phyloP scores from a whole-genome alignment of 2,797 vertebrate genomes.

The Poecilia gillii region DNA sequence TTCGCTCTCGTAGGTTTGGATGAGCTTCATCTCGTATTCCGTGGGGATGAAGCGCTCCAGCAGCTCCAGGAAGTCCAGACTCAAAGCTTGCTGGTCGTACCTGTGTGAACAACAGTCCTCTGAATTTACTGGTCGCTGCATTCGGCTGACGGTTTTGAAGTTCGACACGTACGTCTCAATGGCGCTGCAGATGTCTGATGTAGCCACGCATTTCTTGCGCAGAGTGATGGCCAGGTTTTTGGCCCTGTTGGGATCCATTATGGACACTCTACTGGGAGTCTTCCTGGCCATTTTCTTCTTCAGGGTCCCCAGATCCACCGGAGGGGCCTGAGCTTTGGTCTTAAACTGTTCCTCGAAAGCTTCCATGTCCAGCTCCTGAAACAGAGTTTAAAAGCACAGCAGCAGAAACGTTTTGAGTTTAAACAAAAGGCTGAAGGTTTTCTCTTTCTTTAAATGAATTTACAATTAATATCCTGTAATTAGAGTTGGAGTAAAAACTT shows the following conservation, averaged over 20 bases:
- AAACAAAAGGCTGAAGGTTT: not conserved
- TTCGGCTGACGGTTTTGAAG: not conserved
- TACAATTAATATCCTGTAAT: not conserved
- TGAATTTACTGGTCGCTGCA: not conserved
- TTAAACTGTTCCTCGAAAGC: slow-evolving; percentile 95
- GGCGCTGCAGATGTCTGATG: slow-evolving; percentile 88
- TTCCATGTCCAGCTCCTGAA: slow-evolving; percentile 92
- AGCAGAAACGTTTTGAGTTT: not conserved
- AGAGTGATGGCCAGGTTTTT: slow-evolving; percentile 97
- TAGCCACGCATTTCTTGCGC: slow-evolving; percentile 87
- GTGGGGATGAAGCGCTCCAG: slow-evolving; percentile 92
- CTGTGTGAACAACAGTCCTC: slow-evolving; percentile 60
- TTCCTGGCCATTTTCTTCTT: slow-evolving; percentile 85
- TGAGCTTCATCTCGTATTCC: slow-evolving; percentile 87
- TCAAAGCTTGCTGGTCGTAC: slow-evolving; percentile 87
- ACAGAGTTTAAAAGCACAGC: not conserved
- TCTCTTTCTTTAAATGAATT: not conserved
- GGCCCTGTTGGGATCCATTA: slow-evolving; percentile 93
- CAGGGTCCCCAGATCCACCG: slow-evolving; percentile 77
- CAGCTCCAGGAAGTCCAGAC: slow-evolving; percentile 93
- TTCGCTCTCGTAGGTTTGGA: slow-evolving; percentile 85
- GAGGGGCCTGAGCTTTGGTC: slow-evolving; percentile 88
- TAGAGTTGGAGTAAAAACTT: not conserved
- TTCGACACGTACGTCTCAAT: slow-evolving; percentile 81
- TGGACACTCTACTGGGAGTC: slow-evolving; percentile 83